These are phyloP conservation scores for Polydesmus complanatus DNA, from an alignment of 2,888 invertebrate genomes.

Conservation along the genomic window DNA sequence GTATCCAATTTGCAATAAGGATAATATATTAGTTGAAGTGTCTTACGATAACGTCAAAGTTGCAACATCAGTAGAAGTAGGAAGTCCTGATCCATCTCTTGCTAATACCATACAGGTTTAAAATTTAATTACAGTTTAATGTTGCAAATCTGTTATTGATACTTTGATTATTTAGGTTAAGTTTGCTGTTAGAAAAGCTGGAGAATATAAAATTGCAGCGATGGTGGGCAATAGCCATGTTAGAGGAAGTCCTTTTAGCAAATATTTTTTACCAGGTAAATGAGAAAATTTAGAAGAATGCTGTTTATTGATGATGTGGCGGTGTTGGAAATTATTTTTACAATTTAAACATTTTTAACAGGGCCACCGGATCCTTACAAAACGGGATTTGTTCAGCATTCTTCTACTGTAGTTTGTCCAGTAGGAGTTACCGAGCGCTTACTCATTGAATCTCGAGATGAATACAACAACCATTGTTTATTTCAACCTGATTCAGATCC, in stretches of 20 bases:
- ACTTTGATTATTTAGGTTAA: too few species aligned
- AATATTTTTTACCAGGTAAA: conserved; percentile 58
- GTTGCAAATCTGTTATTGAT: too few species aligned
- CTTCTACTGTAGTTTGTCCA: conserved; percentile 70
- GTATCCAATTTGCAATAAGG: conserved; percentile 86
- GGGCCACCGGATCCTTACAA: conserved; percentile 70
- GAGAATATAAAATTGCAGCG: conserved; percentile 72
- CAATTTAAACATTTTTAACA: conserved; percentile 22
- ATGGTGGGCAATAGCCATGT: conserved; percentile 68
- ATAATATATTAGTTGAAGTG: conserved; percentile 74
- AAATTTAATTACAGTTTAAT: too few species aligned
- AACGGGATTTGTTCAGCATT: conserved; percentile 66
- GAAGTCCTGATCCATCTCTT: conserved; percentile 66
- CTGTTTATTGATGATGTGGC: neutral
- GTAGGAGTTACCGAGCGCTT: conserved; percentile 59
- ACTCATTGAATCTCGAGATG: conserved; percentile 79
- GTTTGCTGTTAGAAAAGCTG: conserved; percentile 82
- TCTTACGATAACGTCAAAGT: conserved; percentile 68
- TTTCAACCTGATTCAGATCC: conserved; percentile 38
- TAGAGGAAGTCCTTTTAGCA: conserved; percentile 71
- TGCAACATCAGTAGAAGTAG: conserved; percentile 71
- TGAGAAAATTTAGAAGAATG: too few species aligned
- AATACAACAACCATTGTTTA: conserved; percentile 68
- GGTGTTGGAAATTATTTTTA: neutral
- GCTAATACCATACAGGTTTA: conserved; percentile 73